Conservation (phyloP, 2,888 invertebrate genomes). For the Trissolcus japonicus region DNA sequence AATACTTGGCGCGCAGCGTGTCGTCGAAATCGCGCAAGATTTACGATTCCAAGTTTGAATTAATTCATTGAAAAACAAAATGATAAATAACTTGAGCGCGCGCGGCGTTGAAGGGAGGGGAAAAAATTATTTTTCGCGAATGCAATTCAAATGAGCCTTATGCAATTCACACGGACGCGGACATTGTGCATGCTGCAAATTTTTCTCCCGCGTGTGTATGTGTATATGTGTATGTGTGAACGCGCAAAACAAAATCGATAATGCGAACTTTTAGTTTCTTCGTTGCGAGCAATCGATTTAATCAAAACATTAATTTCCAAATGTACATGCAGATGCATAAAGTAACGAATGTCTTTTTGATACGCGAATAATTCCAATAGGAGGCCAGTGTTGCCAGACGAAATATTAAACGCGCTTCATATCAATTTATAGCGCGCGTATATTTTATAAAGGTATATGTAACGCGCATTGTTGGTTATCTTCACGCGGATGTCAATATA, state of each 20-base stretch:
- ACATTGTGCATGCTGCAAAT: constrained; percentile 47
- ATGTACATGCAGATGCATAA: constrained; percentile 34
- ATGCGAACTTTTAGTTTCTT: constrained; percentile 40
- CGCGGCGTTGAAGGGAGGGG: constrained; percentile 16
- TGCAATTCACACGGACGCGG: constrained; percentile 41
- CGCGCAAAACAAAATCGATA: constrained; percentile 32
- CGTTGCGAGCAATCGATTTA: constrained; percentile 32
- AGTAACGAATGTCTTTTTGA: constrained; percentile 44
- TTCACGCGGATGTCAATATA: constrained; percentile 49
- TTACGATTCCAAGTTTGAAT: constrained; percentile 27
- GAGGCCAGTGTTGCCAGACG: constrained; percentile 30
- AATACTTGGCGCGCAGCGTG: neutral
- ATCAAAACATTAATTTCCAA: constrained; percentile 44
- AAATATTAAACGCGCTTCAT: constrained; percentile 48
- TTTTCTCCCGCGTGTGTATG: constrained; percentile 5
- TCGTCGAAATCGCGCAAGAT: constrained; percentile 21
- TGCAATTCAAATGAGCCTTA: constrained; percentile 48
- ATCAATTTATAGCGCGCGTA: constrained; percentile 46
- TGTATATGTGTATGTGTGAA: too few species aligned
- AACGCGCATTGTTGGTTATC: constrained; percentile 53
- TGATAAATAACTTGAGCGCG: constrained; percentile 29
- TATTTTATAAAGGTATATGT: constrained; percentile 41
- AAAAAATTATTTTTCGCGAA: constrained; percentile 37
- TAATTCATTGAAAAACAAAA: constrained; percentile 46
- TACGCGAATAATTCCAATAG: constrained; percentile 38